These are phyloP conservation scores for Ceratina calcarata DNA, from an alignment of 1,140 invertebrate species.

Conservation along the genomic window DNA sequence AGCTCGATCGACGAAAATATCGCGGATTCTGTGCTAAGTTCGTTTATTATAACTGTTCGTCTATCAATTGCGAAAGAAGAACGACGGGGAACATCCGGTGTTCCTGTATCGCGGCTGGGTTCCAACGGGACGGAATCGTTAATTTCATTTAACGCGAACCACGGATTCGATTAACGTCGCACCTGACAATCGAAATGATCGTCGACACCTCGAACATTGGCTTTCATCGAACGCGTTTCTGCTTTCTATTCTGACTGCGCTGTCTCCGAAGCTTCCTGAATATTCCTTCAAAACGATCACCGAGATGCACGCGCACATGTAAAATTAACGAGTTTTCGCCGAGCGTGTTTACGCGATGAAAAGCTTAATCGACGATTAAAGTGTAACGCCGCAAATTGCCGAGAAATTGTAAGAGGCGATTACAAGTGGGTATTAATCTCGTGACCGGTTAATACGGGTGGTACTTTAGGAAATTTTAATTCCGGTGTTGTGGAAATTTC, in stretches of 20 bases:
- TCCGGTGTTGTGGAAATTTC: background rate
- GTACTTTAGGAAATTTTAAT: background rate
- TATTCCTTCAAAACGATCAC: too few species aligned
- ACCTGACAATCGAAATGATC: constrained; percentile 75
- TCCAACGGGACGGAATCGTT: constrained; percentile 69
- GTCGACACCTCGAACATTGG: constrained; percentile 51
- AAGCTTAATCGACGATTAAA: background rate
- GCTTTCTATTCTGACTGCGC: constrained; percentile 22
- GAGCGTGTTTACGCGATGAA: background rate
- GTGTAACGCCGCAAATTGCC: background rate
- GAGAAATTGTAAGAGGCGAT: background rate
- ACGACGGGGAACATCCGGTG: constrained; percentile 43
- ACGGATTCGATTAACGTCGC: constrained; percentile 76
- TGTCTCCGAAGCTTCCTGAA: background rate
- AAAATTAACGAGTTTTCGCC: too few species aligned
- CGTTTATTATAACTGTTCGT: too few species aligned
- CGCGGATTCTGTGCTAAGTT: too few species aligned
- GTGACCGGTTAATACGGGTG: background rate
- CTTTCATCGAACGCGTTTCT: constrained; percentile 18
- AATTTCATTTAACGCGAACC: constrained; percentile 74
- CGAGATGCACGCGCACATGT: too few species aligned
- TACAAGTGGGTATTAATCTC: background rate
- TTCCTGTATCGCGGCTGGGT: constrained; percentile 42
- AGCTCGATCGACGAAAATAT: too few species aligned
- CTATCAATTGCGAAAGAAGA: constrained; percentile 42